Evolutionary conservation across 2,888 invertebrate species (phyloP).

Genomic region (Lycophotia porphyrea): DNA sequence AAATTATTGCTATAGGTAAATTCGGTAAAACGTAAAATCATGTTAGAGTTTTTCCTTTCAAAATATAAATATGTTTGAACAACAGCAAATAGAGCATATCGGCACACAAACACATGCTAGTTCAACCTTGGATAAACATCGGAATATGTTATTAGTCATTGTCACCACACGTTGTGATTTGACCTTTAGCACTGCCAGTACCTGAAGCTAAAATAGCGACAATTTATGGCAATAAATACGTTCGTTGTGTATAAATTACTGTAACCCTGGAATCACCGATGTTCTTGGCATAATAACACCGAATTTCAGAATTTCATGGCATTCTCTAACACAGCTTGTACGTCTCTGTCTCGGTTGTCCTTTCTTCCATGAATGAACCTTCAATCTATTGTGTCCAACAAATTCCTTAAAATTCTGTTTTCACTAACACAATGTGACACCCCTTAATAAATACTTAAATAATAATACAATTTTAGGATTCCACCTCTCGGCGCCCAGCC

Average conservation of each 20-base stretch:
- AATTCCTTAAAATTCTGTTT: neutral
- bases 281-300: neutral
- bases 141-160: constrained; percentile 48
- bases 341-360: neutral
- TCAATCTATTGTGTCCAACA: neutral
- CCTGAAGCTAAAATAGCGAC: constrained; percentile 9
- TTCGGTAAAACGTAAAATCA: neutral
- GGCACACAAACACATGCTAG: neutral
- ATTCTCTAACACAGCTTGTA: neutral
- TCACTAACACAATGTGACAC: neutral
- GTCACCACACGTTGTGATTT: constrained; percentile 32
- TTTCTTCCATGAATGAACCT: neutral
- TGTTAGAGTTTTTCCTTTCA: neutral
- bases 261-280: neutral
- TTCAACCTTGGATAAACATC: constrained; percentile 42
- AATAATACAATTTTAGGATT: neutral
- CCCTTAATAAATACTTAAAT: neutral
- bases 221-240: neutral
- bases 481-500: neutral
- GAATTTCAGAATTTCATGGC: neutral
- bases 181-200: constrained; percentile 39
- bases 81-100: neutral
- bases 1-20: neutral
- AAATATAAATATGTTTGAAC: constrained; percentile 4
- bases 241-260: neutral